Percentiles rank a stretch among this genome's conserved stretches.
phyloP scores from a whole-genome alignment of 2,888 invertebrate genomes.

The Idaea dimidiata region DNA sequence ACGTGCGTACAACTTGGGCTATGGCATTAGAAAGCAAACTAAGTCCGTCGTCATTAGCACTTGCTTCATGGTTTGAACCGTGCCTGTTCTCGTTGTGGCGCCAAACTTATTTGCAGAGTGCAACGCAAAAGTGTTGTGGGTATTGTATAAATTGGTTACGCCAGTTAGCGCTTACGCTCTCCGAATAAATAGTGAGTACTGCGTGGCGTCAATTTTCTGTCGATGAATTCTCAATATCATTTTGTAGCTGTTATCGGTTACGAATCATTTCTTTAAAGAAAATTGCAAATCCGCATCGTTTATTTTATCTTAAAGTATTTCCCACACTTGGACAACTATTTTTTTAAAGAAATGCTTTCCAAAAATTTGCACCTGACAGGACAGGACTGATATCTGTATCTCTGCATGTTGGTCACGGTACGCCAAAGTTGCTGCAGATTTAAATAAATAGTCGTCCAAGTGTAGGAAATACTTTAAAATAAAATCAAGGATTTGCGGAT shows the following conservation, averaged over 20 bases:
- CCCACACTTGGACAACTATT: no score
- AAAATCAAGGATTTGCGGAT: no score
- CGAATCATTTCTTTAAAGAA: no score
- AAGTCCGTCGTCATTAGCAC: slow-evolving; percentile 13
- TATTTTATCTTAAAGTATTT: no score
- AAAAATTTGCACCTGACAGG: no score
- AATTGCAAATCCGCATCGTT: no score
- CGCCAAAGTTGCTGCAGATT: no score
- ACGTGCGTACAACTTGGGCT: slow-evolving; percentile 4
- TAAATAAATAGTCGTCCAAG: no score
- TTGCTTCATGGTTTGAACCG: neutral
- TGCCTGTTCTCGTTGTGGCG: neutral
- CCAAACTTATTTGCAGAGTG: slow-evolving; percentile 1
- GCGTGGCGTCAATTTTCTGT: slow-evolving; percentile 39
- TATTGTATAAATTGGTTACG: slow-evolving; percentile 58
- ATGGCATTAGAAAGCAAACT: slow-evolving; percentile 3
- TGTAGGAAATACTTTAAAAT: no score
- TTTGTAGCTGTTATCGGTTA: slow-evolving; percentile 33
- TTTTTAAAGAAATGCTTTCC: no score
- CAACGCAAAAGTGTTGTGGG: slow-evolving; percentile 31
- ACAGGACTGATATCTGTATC: no score
- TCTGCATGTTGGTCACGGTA: no score
- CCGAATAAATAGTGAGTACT: slow-evolving; percentile 47
- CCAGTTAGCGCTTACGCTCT: slow-evolving; percentile 47
- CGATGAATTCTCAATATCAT: slow-evolving; percentile 44